Evolutionary conservation across 2,113 vertebrate genomes (phyloP).

Genomic region (Cranoglanis bouderius): DNA sequence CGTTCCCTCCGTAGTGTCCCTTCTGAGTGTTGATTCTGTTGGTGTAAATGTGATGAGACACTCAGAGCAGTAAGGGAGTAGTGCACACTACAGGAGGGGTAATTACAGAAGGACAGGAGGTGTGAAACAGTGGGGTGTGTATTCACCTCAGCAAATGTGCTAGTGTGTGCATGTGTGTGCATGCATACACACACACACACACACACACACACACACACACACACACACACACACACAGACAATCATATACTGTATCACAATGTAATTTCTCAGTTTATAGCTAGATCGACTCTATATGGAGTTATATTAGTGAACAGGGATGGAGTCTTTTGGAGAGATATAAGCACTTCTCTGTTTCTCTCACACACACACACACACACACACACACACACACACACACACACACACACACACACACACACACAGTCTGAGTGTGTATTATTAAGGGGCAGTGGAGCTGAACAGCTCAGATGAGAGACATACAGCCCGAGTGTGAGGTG

Average conservation of each 20-base stretch:
- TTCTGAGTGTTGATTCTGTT: neutral
- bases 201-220: neutral
- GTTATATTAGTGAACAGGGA: neutral
- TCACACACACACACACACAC: neutral
- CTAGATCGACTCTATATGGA: neutral
- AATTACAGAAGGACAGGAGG: slow-evolving; percentile 3
- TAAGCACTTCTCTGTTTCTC: neutral
- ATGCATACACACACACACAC: neutral
- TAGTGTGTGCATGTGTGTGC: slow-evolving; percentile 19
- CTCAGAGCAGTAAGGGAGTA: neutral
- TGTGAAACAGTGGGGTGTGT: slow-evolving; percentile 15
- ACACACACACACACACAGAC: neutral
- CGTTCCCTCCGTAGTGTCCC: neutral
- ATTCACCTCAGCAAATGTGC: slow-evolving; percentile 59
- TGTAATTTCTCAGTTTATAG: neutral
- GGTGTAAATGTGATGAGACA: neutral
- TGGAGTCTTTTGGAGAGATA: slow-evolving; percentile 1
- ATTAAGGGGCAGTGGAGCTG: slow-evolving; percentile 62
- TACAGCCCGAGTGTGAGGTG: slow-evolving; percentile 5
- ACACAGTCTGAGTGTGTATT: slow-evolving; percentile 52
- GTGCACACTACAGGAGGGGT: slow-evolving; percentile 15
- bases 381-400: slow-evolving; percentile 1
- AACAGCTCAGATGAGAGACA: slow-evolving; percentile 48
- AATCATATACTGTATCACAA: neutral
- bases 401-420: neutral